A percentile compares a stretch with the other conserved stretches of the same genome.
Conservation (phyloP, 1,140 invertebrate species). For the Sitodiplosis mosellana region DNA sequence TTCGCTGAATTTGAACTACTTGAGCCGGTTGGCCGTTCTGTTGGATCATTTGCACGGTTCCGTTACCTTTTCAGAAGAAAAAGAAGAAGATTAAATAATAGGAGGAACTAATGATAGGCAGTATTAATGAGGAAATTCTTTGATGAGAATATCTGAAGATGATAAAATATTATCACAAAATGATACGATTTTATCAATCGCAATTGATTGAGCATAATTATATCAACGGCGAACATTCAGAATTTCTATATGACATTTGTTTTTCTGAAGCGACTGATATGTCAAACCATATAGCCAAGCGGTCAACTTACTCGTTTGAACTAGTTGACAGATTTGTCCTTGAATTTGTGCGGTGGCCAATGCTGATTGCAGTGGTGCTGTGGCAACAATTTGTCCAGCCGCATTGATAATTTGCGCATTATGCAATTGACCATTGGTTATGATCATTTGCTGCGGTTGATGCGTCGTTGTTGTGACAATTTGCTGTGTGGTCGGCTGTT, state of each 20-base stretch:
- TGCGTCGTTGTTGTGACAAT: no score
- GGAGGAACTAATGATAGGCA: no score
- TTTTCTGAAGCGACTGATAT: no score
- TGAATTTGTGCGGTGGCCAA: conserved; percentile 8
- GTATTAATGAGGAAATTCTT: no score
- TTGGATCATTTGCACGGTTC: conserved; percentile 4
- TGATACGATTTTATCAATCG: no score
- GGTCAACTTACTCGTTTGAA: conserved; percentile 3
- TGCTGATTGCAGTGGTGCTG: neutral
- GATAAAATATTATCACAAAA: no score
- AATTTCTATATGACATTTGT: no score
- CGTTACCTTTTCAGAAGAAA: no score
- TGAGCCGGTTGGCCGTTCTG: conserved; percentile 12
- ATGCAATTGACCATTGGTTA: conserved; percentile 17
- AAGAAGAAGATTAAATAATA: no score
- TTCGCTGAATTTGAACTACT: conserved; percentile 18
- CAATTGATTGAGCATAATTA: no score
- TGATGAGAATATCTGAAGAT: no score
- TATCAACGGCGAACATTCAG: no score
- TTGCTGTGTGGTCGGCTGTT: neutral
- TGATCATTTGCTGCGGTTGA: conserved; percentile 18
- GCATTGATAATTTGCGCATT: conserved; percentile 20
- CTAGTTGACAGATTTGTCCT: conserved; percentile 14
- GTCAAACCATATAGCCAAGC: neutral
- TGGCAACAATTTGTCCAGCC: conserved; percentile 15